Evolutionary conservation across 2,888 invertebrate genomes (phyloP), one percentile per base, ranked within the genome.

Genomic region (Ellobium chinense): DNA sequence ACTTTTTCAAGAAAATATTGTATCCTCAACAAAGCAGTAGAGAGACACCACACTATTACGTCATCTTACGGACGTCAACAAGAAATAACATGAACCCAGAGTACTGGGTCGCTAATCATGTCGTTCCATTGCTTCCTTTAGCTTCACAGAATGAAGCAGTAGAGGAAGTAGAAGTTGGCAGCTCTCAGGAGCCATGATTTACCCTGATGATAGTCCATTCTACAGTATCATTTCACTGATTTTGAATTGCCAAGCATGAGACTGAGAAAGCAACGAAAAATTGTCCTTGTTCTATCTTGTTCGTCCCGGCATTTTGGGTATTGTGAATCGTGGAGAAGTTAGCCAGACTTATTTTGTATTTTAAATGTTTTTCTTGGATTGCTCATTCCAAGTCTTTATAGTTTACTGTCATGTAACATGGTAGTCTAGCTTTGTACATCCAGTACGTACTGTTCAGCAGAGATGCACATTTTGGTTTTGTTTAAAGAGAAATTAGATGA

Each of bases 31-130:
- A n/a, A 21, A 18, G 74, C 29, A 54, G n/a, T 27, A 14, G 74
- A 12, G 56, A 27, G 29, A 36, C 75, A 54, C 56, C 78, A 31
- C 18, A 29, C 54, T 36, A 36, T 74, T 34, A 24, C 58, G 2
- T 75, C 54, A 56, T 39, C 68, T 18, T 63, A 18, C 12, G 63
- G 29, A 18, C 24, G 24, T 29, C 21, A 69, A 29, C 56, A 63
- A 76, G 31, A 54, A 36, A 24, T 29, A 56, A 70, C 7, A 54
- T 72, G 46, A 54, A n/a, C 21, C 24, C 21, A 14, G 34, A 54
- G 12, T 27, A 70, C 63, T 78, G 65, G 70, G 31, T 63, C 21
- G 70, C 70, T 14, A 78, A 70, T 54, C 70, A 70, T 72, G 69
- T 62, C 39, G 70, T 78, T 2, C 78, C 70, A 4, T 21, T 78